A percentile compares a stretch with the other conserved stretches of the same genome.
These are phyloP conservation scores for Aphidius colemani DNA, from an alignment of 2,888 invertebrate genomes.

Conservation along the genomic window DNA sequence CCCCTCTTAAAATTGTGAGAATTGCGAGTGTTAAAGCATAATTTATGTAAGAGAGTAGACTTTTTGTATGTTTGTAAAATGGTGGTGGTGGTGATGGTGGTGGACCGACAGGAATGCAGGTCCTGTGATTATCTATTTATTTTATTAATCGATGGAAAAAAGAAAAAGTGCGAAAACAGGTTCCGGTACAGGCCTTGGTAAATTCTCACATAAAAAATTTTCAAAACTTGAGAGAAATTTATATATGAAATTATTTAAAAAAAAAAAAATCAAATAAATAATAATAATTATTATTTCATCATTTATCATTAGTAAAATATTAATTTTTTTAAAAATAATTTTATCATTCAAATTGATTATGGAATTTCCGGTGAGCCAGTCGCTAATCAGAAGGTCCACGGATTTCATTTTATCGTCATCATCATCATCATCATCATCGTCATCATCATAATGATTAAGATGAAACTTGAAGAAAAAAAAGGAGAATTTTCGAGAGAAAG, in stretches of 20 bases:
- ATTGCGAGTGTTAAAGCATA: not conserved
- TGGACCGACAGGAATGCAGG: conserved; percentile 48
- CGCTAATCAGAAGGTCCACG: not conserved
- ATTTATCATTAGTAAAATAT: not conserved
- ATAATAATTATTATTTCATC: not conserved
- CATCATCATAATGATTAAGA: not conserved
- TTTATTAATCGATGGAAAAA: conserved; percentile 48
- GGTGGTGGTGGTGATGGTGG: conserved; percentile 33
- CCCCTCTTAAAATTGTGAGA: too few species aligned
- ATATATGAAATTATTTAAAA: not conserved
- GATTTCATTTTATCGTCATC: not conserved
- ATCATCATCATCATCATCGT: not conserved
- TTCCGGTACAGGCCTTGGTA: conserved; percentile 38
- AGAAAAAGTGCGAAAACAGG: conserved; percentile 50
- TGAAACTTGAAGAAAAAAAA: conserved; percentile 2
- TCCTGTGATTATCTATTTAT: conserved; percentile 53
- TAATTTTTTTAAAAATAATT: too few species aligned
- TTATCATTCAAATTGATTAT: not conserved
- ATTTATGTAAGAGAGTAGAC: not conserved
- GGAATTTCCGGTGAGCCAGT: not conserved
- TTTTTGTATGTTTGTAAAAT: not conserved
- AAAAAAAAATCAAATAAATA: conserved; percentile 1
- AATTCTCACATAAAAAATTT: not conserved
- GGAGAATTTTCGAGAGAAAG: not conserved
- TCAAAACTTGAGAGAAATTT: too few species aligned